Base-by-base conservation (phyloP, 2,888 invertebrate genomes). In the Apomyelois bistriatella region DNA sequence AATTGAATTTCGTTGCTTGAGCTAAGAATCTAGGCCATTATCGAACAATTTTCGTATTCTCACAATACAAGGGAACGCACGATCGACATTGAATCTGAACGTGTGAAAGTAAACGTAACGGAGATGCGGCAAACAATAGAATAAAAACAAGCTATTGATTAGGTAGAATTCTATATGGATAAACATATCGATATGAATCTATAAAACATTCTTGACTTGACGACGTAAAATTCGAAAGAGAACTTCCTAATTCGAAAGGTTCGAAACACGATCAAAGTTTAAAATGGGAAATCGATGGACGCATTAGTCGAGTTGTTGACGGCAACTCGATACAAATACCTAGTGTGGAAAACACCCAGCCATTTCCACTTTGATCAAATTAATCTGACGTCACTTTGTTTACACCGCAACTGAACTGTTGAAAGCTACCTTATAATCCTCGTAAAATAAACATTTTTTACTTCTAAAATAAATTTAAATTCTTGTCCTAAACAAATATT, bases 331-430 rank as follows among this genome's bases (percentile, higher is more conserved):
- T 79, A 79, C 82, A 81, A 82, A 78, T 79, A 76, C 32, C 43
- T 13, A 28, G 76, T 79, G 77, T 76, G 80, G 84, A 85, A 85
- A 85, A 80, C 74, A 76, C 70, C 65, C 66, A 65, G 71, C 71
- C 74, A 73, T 83, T 86, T 82, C 74, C 75, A 78, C 87, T 87
- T 88, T 85, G 86, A 88, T 87, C 84, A 75, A 82, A 86, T 84
- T 82, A 82, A 82, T 81, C 65, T 76, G 75, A 82, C 81, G 82
- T 82, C 83, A 79, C 71, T 56, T 70, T 75, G 74, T 79, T 80
- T 73, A 74, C 67, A 43, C 13, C 37, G 40, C 30, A 38, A 17
- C 38, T 48, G 30, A 49, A 43, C 47, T 46, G 56, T 53, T 55
- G 56, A 52, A 54, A 56, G 40, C 16, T 47, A 50, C 50, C 48